These are phyloP conservation scores for Homarus gammarus DNA, from an alignment of 2,888 invertebrate genomes.

Conservation along the genomic window DNA sequence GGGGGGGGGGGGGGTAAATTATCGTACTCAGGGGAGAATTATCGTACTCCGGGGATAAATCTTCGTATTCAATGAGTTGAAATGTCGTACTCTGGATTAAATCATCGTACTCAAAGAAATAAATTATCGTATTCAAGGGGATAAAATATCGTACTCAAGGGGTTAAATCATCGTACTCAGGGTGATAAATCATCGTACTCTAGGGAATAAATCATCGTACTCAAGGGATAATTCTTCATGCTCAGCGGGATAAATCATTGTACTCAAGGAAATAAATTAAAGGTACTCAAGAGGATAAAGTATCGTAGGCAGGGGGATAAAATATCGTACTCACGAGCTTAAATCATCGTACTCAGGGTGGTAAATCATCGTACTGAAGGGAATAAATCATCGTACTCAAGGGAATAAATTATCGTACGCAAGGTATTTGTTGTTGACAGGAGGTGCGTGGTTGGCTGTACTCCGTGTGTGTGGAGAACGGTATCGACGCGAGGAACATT, in stretches of 20 bases:
- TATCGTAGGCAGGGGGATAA: not conserved
- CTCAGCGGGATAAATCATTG: not conserved
- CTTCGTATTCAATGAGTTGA: too few species aligned
- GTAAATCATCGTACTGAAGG: not conserved
- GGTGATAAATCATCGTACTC: too few species aligned
- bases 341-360: not conserved
- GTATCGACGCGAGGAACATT: constrained; percentile 9
- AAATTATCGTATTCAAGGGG: too few species aligned
- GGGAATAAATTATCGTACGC: not conserved
- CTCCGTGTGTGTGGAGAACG: not conserved
- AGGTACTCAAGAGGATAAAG: not conserved
- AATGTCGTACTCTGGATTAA: too few species aligned
- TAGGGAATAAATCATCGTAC: too few species aligned
- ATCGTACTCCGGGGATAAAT: too few species aligned
- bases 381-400: not conserved
- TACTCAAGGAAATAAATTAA: not conserved
- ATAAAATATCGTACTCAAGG: too few species aligned
- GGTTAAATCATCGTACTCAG: too few species aligned
- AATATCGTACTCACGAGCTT: not conserved
- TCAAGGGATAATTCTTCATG: too few species aligned
- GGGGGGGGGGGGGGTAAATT: too few species aligned
- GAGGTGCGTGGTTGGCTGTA: constrained; percentile 38
- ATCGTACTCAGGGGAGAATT: too few species aligned
- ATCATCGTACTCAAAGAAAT: too few species aligned
- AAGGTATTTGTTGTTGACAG: not conserved